Evolutionary conservation across 2,888 invertebrate genomes (phyloP).

Genomic region (Lasioglossum villosulum): DNA sequence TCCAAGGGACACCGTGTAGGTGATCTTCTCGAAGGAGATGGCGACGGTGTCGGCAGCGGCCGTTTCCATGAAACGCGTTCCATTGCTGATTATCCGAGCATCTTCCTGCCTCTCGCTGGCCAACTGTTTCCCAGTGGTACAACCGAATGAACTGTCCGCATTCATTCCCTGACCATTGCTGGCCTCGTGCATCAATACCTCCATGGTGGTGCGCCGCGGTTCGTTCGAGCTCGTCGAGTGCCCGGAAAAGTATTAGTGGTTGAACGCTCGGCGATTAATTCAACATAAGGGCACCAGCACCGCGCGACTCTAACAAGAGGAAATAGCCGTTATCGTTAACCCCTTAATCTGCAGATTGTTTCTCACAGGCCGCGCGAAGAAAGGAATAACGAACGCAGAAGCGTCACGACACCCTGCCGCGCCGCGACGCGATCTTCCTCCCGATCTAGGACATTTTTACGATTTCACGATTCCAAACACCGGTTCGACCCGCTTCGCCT

Average conservation of each 20-base stretch:
- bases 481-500: background rate
- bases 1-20: slow-evolving; percentile 90
- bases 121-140: slow-evolving; percentile 14
- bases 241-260: slow-evolving; percentile 17
- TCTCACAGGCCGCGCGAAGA: background rate
- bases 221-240: slow-evolving; percentile 32
- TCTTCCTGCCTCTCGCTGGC: slow-evolving; percentile 14
- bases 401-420: background rate
- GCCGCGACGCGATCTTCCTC: background rate
- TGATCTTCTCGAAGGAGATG: slow-evolving; percentile 90
- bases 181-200: slow-evolving; percentile 82
- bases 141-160: slow-evolving; percentile 13
- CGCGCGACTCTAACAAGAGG: slow-evolving; percentile 18
- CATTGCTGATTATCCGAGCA: background rate
- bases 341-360: background rate
- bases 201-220: slow-evolving; percentile 71
- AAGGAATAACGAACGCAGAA: background rate
- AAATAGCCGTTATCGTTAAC: slow-evolving; percentile 9
- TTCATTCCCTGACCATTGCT: slow-evolving; percentile 64
- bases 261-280: slow-evolving; percentile 27
- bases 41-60: slow-evolving; percentile 86
- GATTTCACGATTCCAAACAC: too few species aligned
- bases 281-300: slow-evolving; percentile 23
- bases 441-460: background rate
- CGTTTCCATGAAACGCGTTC: background rate